Base-by-base conservation (phyloP, 2,113 vertebrate genomes). In the Cariama cristata region DNA sequence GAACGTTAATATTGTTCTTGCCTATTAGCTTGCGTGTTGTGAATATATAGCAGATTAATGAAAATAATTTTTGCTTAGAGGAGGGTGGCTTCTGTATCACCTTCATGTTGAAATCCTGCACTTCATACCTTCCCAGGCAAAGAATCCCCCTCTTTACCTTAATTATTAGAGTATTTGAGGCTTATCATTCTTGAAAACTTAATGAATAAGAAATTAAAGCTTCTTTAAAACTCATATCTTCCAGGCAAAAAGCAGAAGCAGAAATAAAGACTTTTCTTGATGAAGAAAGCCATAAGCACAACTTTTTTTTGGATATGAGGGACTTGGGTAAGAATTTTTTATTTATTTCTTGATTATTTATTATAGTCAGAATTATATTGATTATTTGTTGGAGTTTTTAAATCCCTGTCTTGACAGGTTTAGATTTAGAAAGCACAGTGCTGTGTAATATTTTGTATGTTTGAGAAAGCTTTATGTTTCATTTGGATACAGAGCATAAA, bases 221-320 rank as follows among this genome's bases (percentile, higher is more conserved):
- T 79, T 74, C 52, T 83, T 24, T 62, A 69, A 86, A 90, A 81
- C 2, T 3, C 8, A 3, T 33, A 30, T 60, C 53, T 97, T 98
- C 94, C 97, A 99, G 99, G 88, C 96, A 95, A 93, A 99, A 98
- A 94, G 86, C 98, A 79, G 99, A 99, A 91, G 97, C 94, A 72
- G 99, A 99, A 79, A 85, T 99, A 69, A 97, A 98, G 73, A 93
- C 56, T 64, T 99, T 99, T 96, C 96, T 99, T 82, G 96, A 96
- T 85, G 97, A 98, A 90, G 93, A 90, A 79, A 96, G 95, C 90
- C 63, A 95, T 69, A 96, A 98, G 75, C 93, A 81, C 64, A 83
- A 93, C 58, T 97, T 95, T 72, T 96, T 98, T 96, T 85, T 63
- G 42, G 79, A 98, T 67, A 86, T 99, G 91, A 96, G 19, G 50